Evolutionary conservation across 2,113 vertebrate genomes (phyloP).

Genomic region (Sardina pilchardus): DNA sequence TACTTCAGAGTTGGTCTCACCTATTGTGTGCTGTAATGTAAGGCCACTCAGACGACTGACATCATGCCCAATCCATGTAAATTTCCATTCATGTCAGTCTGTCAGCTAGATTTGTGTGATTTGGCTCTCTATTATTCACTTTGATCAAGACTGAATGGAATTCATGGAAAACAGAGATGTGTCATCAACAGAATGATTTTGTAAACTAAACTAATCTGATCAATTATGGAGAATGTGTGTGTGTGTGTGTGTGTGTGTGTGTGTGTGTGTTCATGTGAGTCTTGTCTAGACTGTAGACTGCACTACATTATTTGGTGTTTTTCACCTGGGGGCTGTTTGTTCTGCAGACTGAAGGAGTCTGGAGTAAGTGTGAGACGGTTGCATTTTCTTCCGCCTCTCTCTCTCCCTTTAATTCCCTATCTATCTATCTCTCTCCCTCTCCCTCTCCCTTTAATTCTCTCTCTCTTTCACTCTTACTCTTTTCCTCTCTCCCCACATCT

Average conservation of each 20-base stretch:
- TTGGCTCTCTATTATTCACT: no score
- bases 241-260: background rate
- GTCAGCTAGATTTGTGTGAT: no score
- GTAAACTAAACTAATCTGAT: background rate
- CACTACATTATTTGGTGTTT: constrained; percentile 31
- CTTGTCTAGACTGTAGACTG: background rate
- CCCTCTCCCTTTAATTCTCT: constrained; percentile 27
- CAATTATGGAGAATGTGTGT: background rate
- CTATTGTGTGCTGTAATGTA: no score
- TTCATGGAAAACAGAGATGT: no score
- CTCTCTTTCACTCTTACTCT: background rate
- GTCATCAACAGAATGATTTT: no score
- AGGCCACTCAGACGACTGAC: background rate
- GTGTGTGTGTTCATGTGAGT: background rate
- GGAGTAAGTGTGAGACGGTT: constrained; percentile 20
- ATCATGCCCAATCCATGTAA: background rate
- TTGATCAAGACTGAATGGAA: no score
- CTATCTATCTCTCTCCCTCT: no score
- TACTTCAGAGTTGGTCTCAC: no score
- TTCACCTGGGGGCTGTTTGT: constrained; percentile 43
- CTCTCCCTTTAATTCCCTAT: background rate
- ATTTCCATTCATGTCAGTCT: background rate
- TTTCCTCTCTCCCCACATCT: constrained; percentile 46
- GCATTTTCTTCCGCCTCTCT: background rate
- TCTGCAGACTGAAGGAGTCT: constrained; percentile 42